Percentiles rank a stretch among this genome's conserved stretches.
Conservation (phyloP, 2,888 invertebrate genomes). For the Rotaria socialis region DNA sequence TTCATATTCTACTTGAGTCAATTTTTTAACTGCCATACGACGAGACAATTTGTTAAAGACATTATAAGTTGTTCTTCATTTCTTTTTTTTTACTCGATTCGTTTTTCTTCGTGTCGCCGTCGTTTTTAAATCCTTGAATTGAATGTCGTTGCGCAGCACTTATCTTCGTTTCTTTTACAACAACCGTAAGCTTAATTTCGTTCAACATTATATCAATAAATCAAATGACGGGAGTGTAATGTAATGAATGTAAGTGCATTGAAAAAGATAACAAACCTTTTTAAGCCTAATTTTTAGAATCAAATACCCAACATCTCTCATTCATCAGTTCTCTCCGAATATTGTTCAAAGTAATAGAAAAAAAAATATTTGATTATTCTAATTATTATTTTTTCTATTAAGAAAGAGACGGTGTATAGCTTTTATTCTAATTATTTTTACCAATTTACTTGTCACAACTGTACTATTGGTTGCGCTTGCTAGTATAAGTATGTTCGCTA, state of each 20-base stretch:
- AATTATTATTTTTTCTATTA: neutral
- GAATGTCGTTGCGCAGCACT: neutral
- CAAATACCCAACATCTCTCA: neutral
- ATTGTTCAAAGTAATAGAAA: neutral
- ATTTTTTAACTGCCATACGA: neutral
- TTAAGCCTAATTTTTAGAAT: neutral
- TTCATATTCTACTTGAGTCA: neutral
- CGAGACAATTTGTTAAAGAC: neutral
- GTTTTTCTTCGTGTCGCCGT: neutral
- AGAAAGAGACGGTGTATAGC: neutral
- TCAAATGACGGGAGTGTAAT: neutral
- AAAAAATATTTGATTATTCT: neutral
- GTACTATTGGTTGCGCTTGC: neutral
- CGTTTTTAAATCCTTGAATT: neutral
- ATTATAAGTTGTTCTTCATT: neutral
- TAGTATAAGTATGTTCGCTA: neutral
- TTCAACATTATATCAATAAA: neutral
- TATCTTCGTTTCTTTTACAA: neutral
- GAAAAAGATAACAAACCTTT: neutral
- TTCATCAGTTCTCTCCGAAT: neutral
- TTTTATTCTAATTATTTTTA: neutral
- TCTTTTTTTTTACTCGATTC: neutral
- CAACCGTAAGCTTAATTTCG: neutral
- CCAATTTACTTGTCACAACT: neutral
- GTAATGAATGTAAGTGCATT: neutral